phyloP scores from a whole-genome alignment of 2,888 invertebrate genomes.

The Sturmia bella region DNA sequence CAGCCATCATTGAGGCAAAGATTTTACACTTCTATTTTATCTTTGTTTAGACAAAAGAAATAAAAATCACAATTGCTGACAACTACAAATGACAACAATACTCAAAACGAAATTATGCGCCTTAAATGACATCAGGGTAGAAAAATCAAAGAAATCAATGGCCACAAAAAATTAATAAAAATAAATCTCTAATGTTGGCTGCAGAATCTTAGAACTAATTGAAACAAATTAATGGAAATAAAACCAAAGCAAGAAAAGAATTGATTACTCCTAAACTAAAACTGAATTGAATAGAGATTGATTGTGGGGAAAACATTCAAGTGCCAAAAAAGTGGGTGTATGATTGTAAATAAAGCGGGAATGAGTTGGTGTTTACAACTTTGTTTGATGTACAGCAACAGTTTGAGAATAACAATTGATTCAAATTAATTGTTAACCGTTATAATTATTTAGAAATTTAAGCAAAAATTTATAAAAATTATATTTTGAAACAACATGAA shows the following conservation, averaged over 20 bases:
- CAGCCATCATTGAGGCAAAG: background rate
- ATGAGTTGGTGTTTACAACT: background rate
- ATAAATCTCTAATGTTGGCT: conserved; percentile 57
- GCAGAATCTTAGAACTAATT: conserved; percentile 41
- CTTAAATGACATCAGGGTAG: no score
- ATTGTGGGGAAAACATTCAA: conserved; percentile 9
- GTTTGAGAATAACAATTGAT: conserved; percentile 31
- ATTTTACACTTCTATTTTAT: conserved; percentile 36
- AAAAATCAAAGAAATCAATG: conserved; percentile 43
- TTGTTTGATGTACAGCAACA: conserved; percentile 2
- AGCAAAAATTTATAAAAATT: no score
- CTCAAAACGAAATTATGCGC: conserved; percentile 1
- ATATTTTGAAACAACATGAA: no score
- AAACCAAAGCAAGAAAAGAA: conserved; percentile 13
- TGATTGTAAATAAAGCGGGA: background rate
- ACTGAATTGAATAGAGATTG: conserved; percentile 48
- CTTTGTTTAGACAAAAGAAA: background rate
- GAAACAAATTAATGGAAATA: conserved; percentile 49
- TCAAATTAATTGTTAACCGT: conserved; percentile 14
- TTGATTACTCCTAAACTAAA: no score
- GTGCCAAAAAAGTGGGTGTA: conserved; percentile 43
- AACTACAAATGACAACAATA: conserved; percentile 65
- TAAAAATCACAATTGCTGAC: conserved; percentile 64
- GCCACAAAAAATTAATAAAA: conserved; percentile 59
- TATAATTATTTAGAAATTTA: conserved; percentile 4